phyloP scores from a whole-genome alignment of 2,888 invertebrate genomes.

The Podabrus alpinus region DNA sequence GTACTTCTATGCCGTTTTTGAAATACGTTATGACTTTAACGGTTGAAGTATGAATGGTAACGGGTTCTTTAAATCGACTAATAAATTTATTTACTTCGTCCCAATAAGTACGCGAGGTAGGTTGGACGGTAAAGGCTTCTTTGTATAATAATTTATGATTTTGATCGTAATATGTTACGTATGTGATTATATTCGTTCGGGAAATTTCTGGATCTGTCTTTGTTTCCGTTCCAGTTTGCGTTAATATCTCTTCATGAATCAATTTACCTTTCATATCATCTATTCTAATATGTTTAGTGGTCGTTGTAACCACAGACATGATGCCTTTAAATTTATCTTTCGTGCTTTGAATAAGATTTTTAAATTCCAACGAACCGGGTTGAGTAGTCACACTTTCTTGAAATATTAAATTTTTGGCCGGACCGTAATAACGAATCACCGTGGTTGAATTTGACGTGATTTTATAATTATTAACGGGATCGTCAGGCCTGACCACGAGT shows the following conservation, averaged over 20 bases:
- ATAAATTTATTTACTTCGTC: slow-evolving; percentile 12
- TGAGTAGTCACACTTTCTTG: slow-evolving; percentile 7
- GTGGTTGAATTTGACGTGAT: slow-evolving; percentile 6
- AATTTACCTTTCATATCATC: not conserved
- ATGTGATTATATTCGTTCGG: not conserved
- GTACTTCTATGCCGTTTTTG: slow-evolving; percentile 10
- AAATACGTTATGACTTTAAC: slow-evolving; percentile 7
- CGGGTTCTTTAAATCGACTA: not conserved
- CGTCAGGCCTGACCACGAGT: not conserved
- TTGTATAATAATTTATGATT: not conserved
- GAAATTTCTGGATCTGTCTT: slow-evolving; percentile 1
- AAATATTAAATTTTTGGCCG: slow-evolving; percentile 2
- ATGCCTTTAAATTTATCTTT: slow-evolving; percentile 2
- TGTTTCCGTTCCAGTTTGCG: slow-evolving; percentile 1
- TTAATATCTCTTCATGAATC: slow-evolving; percentile 9
- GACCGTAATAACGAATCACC: slow-evolving; percentile 6
- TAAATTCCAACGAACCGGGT: slow-evolving; percentile 12
- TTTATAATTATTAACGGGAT: not conserved
- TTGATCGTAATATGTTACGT: slow-evolving; percentile 1
- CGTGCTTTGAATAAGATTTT: slow-evolving; percentile 5
- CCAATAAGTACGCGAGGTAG: slow-evolving; percentile 10
- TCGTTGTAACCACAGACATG: not conserved
- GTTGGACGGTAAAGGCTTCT: slow-evolving; percentile 9
- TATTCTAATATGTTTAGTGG: slow-evolving; percentile 6
- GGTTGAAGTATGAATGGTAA: not conserved